phyloP scores from a whole-genome alignment of 2,113 vertebrate genomes.

The Sorex araneus region DNA sequence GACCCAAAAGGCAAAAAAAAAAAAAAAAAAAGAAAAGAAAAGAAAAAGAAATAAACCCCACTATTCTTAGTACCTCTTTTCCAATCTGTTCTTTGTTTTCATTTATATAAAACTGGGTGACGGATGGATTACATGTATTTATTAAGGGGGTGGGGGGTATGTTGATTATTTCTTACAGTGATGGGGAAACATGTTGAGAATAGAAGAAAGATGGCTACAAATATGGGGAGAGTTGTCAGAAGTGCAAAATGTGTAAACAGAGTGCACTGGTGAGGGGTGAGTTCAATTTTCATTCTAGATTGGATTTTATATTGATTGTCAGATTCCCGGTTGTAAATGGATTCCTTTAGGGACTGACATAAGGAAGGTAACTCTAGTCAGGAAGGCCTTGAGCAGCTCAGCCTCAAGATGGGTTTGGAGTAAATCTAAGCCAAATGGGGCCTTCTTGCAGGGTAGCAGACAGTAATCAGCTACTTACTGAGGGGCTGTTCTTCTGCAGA shows the following conservation, averaged over 20 bases:
- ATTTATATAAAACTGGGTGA: neutral
- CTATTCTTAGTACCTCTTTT: neutral
- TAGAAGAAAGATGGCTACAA: conserved; percentile 5
- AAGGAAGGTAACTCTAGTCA: conserved; percentile 1
- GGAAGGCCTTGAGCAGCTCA: conserved; percentile 38
- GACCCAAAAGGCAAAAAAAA: no score
- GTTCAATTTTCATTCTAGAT: conserved; percentile 43
- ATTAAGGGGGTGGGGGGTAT: neutral
- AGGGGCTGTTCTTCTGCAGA: conserved; percentile 63
- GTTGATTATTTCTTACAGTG: neutral
- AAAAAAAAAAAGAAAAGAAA: no score
- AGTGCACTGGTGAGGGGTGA: neutral
- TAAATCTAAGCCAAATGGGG: neutral
- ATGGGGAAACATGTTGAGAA: conserved; percentile 27
- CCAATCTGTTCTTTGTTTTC: conserved; percentile 29
- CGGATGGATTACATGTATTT: neutral
- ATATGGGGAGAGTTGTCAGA: neutral
- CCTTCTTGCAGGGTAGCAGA: neutral
- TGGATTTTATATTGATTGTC: conserved; percentile 15
- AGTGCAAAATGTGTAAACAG: neutral
- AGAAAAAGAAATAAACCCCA: neutral
- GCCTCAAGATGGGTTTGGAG: neutral
- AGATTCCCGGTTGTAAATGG: neutral
- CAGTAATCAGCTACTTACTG: neutral
- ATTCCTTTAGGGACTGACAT: neutral